These are phyloP conservation scores for Tyria jacobaeae DNA, from an alignment of 2,888 invertebrate species.

Conservation along the genomic window DNA sequence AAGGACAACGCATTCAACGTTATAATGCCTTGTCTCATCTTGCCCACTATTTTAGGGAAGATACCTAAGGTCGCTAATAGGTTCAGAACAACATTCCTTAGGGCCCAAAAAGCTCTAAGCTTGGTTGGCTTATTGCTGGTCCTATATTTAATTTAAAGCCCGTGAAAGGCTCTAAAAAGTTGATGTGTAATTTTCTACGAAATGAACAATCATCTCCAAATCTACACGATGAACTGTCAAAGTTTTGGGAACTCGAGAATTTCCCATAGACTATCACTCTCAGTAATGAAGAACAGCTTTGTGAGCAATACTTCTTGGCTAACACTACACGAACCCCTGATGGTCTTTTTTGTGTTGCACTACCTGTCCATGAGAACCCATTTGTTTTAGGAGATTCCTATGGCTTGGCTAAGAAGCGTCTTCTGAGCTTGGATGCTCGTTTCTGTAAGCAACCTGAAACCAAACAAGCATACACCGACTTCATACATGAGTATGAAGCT, in stretches of 20 bases:
- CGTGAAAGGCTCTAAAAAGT: no score
- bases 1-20: not conserved
- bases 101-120: slow-evolving; percentile 22
- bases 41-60: no score
- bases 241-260: slow-evolving; percentile 3
- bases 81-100: no score
- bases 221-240: not conserved
- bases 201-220: not conserved
- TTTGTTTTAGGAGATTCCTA: slow-evolving; percentile 12
- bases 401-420: slow-evolving; percentile 13
- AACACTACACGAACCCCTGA: not conserved
- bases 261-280: slow-evolving; percentile 5
- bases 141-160: not conserved
- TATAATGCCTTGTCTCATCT: slow-evolving; percentile 7
- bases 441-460: not conserved
- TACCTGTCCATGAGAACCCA: slow-evolving; percentile 4
- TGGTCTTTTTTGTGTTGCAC: slow-evolving; percentile 9
- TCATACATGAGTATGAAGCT: no score
- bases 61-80: no score
- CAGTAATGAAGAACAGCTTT: slow-evolving; percentile 2
- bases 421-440: not conserved
- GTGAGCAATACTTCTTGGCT: slow-evolving; percentile 7
- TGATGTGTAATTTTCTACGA: not conserved
- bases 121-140: slow-evolving; percentile 2
- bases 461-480: no score